These are phyloP conservation scores for Drosophila acutilabella DNA, from an alignment of 2,888 invertebrate genomes.

Conservation along the genomic window DNA sequence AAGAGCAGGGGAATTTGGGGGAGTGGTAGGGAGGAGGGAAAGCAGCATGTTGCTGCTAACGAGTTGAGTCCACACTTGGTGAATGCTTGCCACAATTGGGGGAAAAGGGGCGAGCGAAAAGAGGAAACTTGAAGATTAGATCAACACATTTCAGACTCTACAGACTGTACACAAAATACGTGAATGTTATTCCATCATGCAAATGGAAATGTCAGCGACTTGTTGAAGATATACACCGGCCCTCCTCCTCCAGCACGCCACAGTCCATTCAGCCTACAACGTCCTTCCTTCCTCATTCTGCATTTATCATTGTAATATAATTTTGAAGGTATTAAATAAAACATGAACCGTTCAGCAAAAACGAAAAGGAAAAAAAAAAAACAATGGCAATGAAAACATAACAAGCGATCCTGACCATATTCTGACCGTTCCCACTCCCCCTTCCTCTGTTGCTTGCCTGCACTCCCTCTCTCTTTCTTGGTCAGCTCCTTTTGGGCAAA, in stretches of 20 bases:
- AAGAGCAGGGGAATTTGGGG: conserved; percentile 1
- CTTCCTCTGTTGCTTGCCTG: neutral
- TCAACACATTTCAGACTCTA: conserved; percentile 27
- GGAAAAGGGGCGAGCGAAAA: neutral
- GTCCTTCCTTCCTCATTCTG: neutral
- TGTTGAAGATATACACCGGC: neutral
- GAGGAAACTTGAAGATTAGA: conserved; percentile 17
- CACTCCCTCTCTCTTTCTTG: neutral
- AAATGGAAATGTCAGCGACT: conserved; percentile 36
- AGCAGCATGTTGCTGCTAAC: conserved; percentile 63
- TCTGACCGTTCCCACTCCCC: conserved; percentile 1
- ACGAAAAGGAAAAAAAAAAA: neutral
- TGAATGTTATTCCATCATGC: conserved; percentile 32
- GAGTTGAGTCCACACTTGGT: conserved; percentile 48
- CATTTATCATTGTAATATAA: conserved; percentile 64
- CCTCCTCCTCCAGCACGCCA: neutral
- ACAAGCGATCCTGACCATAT: conserved; percentile 12
- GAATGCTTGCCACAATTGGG: conserved; percentile 12
- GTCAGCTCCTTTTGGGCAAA: conserved; percentile 58
- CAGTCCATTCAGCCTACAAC: neutral
- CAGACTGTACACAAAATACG: conserved; percentile 26
- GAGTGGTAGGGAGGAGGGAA: neutral
- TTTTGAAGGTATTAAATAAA: conserved; percentile 67
- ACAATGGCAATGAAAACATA: conserved; percentile 45
- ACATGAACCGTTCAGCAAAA: conserved; percentile 48